Evolutionary conservation across 2,113 vertebrate species (phyloP), one percentile per base, ranked within the genome.

Genomic region (Asarcornis scutulata): DNA sequence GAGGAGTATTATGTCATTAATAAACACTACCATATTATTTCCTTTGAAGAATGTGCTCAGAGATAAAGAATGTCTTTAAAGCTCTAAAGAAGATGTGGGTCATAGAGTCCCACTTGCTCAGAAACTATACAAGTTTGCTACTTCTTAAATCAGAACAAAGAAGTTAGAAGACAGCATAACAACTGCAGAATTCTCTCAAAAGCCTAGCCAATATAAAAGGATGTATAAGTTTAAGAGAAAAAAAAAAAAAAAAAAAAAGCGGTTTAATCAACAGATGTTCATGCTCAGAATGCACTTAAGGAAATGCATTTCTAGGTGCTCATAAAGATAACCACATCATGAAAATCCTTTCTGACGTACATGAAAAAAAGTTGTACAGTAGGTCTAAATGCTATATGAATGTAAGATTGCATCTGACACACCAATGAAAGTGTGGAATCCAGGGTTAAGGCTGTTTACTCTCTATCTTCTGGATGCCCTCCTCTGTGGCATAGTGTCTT

Each of bases 1-100:
- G 89, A 89, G 86, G 83, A 81, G 13, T 26, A 52, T 52, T 52
- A 25, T 94, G 86, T 78, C 91, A 84, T 94, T 95, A 96, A 96
- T 83, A 96, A 96, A 91, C 77, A 91, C 46, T 2, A 86, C 81
- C 60, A 40, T 67, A 96, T 81, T 38, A 69, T 55, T 92, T 90
- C 83, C 94, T 93, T 67, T 83, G 62, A 74, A 93, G 55, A 86
- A 83, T 32, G 34, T 14, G 11, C 64, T 91, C 46, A 67, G 68
- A 88, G 64, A 21, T 83, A 59, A 76, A 86, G 71, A 90, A 68
- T 36, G 16, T 83, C 90, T 80, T 69, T 80, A 86, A 83, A 71
- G 83, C 56, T 20, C 81, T 64, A 7, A 55, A 92, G 68, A 40
- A 92, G 76, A 80, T 48, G 48, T 69, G n/a, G 62, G 67, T 82